Percentiles rank a stretch among this genome's conserved stretches.
phyloP scores from a whole-genome alignment of 2,888 invertebrate species.

The Phorcus lineatus region DNA sequence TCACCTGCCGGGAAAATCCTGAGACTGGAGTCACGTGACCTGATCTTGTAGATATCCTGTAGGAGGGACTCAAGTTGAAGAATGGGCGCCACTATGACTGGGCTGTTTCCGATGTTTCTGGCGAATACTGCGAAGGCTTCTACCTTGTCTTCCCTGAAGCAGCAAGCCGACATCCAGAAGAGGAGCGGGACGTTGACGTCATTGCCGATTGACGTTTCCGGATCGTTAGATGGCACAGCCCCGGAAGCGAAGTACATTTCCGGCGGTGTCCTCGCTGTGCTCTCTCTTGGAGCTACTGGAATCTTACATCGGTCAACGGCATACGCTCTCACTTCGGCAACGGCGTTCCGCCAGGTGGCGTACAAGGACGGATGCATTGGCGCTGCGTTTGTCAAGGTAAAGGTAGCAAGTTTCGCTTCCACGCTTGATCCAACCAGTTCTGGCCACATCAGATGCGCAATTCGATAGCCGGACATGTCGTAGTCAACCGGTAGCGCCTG shows the following conservation, averaged over 20 bases:
- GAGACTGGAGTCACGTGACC: constrained; percentile 47
- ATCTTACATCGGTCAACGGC: constrained; percentile 59
- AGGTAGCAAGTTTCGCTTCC: constrained; percentile 51
- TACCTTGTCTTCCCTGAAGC: constrained; percentile 55
- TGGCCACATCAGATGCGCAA: constrained; percentile 56
- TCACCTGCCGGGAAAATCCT: constrained; percentile 62
- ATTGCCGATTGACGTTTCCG: constrained; percentile 56
- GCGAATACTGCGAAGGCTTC: constrained; percentile 63
- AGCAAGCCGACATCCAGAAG: constrained; percentile 66
- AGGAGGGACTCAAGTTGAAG: constrained; percentile 61
- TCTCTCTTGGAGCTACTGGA: constrained; percentile 37
- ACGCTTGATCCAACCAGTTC: constrained; percentile 56
- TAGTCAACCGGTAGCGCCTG: constrained; percentile 56
- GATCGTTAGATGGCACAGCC: constrained; percentile 48
- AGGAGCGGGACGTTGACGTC: constrained; percentile 63
- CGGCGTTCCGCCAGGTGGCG: constrained; percentile 54
- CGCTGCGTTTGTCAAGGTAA: constrained; percentile 62
- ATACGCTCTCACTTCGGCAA: constrained; percentile 50
- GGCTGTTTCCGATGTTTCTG: constrained; percentile 53
- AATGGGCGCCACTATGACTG: constrained; percentile 53
- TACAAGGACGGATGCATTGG: constrained; percentile 61
- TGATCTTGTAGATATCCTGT: constrained; percentile 53
- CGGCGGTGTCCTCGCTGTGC: constrained; percentile 23
- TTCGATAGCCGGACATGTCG: constrained; percentile 51
- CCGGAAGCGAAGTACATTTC: constrained; percentile 47